Evolutionary conservation across 2,113 vertebrate species (phyloP).

Genomic region (Sphaerodactylus townsendi): DNA sequence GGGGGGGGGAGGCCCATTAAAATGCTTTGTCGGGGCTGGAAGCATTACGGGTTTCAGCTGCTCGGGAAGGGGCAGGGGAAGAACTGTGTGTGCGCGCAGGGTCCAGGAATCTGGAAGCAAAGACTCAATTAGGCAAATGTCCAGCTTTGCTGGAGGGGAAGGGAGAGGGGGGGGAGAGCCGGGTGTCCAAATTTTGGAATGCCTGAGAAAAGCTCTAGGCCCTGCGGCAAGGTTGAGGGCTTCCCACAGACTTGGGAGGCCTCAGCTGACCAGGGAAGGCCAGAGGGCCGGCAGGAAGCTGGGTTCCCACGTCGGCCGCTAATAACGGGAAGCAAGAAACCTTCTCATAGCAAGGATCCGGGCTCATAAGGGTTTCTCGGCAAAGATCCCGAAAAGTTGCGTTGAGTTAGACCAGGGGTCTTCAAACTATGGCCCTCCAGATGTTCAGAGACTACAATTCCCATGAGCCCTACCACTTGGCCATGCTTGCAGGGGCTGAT

Average conservation of each 20-base stretch:
- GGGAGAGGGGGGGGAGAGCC: constrained; percentile 27
- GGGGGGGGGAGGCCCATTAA: constrained; percentile 7
- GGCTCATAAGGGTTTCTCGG: too few relatives aligned
- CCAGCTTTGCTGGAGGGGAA: constrained; percentile 56
- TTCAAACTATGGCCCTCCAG: too few relatives aligned
- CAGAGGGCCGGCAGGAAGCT: constrained; percentile 45
- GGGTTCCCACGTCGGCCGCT: constrained; percentile 38
- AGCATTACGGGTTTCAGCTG: background rate
- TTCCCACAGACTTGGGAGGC: constrained; percentile 66
- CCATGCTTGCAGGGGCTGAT: too few relatives aligned
- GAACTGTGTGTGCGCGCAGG: constrained; percentile 47
- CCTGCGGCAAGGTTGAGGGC: constrained; percentile 52
- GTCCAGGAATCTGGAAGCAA: constrained; percentile 78
- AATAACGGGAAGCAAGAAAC: background rate
- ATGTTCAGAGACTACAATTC: too few relatives aligned
- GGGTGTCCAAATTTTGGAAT: constrained; percentile 65
- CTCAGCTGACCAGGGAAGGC: constrained; percentile 38
- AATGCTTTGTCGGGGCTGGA: too few relatives aligned
- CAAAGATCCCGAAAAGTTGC: too few relatives aligned
- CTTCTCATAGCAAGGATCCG: background rate
- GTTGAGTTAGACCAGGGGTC: too few relatives aligned
- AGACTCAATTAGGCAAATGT: constrained; percentile 74
- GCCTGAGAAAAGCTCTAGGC: constrained; percentile 69
- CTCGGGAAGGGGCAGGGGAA: constrained; percentile 32
- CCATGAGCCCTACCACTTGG: too few relatives aligned